Conservation (phyloP, 2,888 invertebrate genomes). For the Nephrotoma flavescens region DNA sequence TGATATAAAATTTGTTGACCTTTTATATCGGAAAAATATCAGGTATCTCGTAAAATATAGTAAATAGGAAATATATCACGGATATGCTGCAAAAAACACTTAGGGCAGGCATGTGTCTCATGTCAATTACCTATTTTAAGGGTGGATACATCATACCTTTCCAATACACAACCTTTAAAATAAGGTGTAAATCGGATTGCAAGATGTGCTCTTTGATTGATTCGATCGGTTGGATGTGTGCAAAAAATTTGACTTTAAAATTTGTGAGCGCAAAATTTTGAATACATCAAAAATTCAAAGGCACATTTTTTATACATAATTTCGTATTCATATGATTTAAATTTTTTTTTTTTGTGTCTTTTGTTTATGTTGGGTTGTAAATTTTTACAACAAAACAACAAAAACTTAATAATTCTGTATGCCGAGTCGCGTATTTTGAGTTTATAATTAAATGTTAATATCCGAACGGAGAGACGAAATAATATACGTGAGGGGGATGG, state of each 20-base stretch:
- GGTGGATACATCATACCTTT: neutral
- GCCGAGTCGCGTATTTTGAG: neutral
- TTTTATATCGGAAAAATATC: neutral
- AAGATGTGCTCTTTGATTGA: neutral
- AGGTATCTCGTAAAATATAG: neutral
- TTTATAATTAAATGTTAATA: neutral
- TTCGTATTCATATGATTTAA: neutral
- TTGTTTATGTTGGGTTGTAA: neutral
- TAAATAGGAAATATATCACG: neutral
- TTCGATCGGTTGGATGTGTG: neutral
- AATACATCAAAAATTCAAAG: neutral
- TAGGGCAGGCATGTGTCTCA: neutral
- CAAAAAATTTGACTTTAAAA: neutral
- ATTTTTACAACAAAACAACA: neutral
- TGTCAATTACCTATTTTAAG: neutral
- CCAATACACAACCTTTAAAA: neutral
- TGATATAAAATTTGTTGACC: neutral
- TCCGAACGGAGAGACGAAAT: no score
- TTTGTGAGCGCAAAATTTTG: neutral
- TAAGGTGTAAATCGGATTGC: neutral
- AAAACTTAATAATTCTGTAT: neutral
- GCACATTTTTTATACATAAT: neutral
- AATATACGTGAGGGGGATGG: no score
- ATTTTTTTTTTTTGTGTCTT: neutral
- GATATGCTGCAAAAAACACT: neutral